These are phyloP conservation scores for Actinopyga echinites DNA, from an alignment of 53 echinoderm and acorn worm species.

Conservation along the genomic window DNA sequence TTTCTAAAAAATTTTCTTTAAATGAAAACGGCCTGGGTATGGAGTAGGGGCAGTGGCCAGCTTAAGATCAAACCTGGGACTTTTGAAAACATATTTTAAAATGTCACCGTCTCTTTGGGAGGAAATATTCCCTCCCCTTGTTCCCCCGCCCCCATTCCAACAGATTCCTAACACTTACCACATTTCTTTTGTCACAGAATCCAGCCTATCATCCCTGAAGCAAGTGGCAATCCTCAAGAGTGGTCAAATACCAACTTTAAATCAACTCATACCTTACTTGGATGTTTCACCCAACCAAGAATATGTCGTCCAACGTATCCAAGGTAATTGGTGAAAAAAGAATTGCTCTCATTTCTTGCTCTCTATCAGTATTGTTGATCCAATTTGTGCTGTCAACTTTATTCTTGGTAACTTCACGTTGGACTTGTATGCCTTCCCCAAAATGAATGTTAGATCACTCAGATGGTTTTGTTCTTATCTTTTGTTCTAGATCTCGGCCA, in stretches of 20 bases:
- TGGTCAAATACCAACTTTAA: slow-evolving; percentile 76
- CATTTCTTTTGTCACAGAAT: slow-evolving; percentile 53
- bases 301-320: slow-evolving; percentile 85
- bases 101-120: too few species aligned
- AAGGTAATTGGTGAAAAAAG: slow-evolving; percentile 66
- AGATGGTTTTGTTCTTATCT: not conserved
- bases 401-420: not conserved
- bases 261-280: slow-evolving; percentile 85
- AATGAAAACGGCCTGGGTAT: too few species aligned
- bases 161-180: not conserved
- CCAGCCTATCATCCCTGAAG: slow-evolving; percentile 82
- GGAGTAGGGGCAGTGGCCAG: too few species aligned
- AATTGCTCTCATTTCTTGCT: not conserved
- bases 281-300: slow-evolving; percentile 93
- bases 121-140: too few species aligned
- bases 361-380: too few species aligned
- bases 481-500: slow-evolving; percentile 62
- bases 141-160: not conserved
- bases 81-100: too few species aligned
- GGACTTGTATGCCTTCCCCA: not conserved
- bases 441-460: not conserved
- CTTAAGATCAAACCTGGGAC: too few species aligned
- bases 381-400: not conserved
- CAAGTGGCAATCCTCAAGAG: slow-evolving; percentile 82
- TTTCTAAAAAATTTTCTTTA: too few species aligned